Evolutionary conservation across 2,888 invertebrate species (phyloP).

Genomic region (Parnassius apollo): DNA sequence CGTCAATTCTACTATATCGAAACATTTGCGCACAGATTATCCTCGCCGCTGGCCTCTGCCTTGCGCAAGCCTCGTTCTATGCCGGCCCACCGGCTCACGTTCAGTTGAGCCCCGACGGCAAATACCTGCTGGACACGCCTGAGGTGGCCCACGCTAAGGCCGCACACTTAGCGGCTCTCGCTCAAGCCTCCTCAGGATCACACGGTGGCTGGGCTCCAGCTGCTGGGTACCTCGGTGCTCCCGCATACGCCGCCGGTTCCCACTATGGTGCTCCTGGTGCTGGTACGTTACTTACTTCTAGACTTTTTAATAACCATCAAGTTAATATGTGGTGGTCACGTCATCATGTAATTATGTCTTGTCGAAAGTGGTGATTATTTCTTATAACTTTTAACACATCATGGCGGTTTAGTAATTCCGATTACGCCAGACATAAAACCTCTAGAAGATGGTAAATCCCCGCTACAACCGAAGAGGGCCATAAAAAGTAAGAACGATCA

Average conservation of each 20-base stretch:
- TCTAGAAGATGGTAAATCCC: no score
- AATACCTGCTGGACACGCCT: constrained; percentile 77
- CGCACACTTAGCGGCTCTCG: constrained; percentile 72
- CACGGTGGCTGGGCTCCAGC: constrained; percentile 76
- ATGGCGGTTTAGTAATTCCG: no score
- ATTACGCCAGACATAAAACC: no score
- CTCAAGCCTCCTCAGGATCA: constrained; percentile 67
- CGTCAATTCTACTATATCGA: neutral
- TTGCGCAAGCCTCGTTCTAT: constrained; percentile 79
- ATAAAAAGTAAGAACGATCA: no score
- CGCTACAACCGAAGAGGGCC: no score
- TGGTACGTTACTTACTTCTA: constrained; percentile 45
- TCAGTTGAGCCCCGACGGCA: constrained; percentile 77
- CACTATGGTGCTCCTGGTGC: constrained; percentile 74
- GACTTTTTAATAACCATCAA: no score
- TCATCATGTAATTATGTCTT: no score
- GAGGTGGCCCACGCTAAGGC: constrained; percentile 77
- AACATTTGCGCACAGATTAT: constrained; percentile 58
- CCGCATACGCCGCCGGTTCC: constrained; percentile 48
- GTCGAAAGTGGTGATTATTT: no score
- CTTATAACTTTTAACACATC: no score
- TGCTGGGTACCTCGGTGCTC: constrained; percentile 49
- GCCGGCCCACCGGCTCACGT: constrained; percentile 72
- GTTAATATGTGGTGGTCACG: no score
- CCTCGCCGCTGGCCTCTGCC: constrained; percentile 72